Evolutionary conservation across 2,797 vertebrate genomes (phyloP), one percentile per base, ranked within the genome.

Genomic region (Setipinna tenuifilis): DNA sequence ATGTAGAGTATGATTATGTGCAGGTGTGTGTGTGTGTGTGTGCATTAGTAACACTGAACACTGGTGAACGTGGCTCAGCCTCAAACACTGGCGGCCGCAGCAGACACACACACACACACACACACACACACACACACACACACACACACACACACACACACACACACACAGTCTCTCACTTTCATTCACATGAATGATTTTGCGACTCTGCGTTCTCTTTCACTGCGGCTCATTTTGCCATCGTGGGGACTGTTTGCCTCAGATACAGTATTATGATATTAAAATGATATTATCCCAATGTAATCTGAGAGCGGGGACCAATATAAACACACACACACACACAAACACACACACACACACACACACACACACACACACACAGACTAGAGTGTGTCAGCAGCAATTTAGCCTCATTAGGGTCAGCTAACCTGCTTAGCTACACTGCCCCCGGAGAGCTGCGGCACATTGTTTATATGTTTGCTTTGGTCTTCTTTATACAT

Each of bases 191-290:
- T 1, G 2, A 9, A 54, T 54, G 50, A 10, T 54, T 3, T 54
- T 9, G 50, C 50, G 2, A 54, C 50, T 54, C 9, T 54, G 50
- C 0, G 35, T 41, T 41, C 35, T 54, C 50, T 54, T 54, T 54
- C 7, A 54, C 50, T 54, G 50, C 9, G 50, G 7, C 50, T 54
- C 50, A 54, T 54, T 54, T 54, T 54, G 50, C 50, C 50, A 10
- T 54, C 50, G 7, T 9, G 9, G 50, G 50, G 50, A 54, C 50
- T 54, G 50, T 41, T 93, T 91, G 90, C 84, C 88, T 89, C 89
- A 90, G 90, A 90, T 88, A 89, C 88, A 31, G 54, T 35, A 28
- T 31, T 19, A 83, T 59, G 91, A 68, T 65, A 28, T 25, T 4
- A 35, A 71, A 31, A 71, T 31, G 6, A 71, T 14, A 71, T 6